These are phyloP conservation scores for Euzophera pinguis DNA, from an alignment of 2,888 invertebrate species.

Conservation along the genomic window DNA sequence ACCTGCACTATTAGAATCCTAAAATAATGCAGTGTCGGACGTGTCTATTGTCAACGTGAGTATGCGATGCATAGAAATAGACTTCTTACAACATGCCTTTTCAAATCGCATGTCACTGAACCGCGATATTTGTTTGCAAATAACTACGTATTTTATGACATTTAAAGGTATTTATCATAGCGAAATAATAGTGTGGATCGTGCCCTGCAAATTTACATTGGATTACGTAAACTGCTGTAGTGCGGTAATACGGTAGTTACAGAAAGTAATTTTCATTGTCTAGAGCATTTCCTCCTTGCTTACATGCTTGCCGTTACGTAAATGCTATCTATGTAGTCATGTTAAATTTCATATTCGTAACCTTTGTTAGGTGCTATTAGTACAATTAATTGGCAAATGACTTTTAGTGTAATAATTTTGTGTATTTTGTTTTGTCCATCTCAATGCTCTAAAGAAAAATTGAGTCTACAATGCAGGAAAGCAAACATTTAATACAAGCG, in stretches of 20 bases:
- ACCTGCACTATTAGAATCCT: slow-evolving; percentile 55
- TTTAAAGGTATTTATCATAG: slow-evolving; percentile 4
- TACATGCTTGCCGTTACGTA: slow-evolving; percentile 51
- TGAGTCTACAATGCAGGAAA: too few species aligned
- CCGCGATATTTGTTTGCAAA: not conserved
- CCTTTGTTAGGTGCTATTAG: not conserved
- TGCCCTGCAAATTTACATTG: slow-evolving; percentile 29
- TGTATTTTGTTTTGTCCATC: too few species aligned
- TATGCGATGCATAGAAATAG: slow-evolving; percentile 27
- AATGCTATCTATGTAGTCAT: slow-evolving; percentile 23
- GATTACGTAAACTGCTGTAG: slow-evolving; percentile 44
- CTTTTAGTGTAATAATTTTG: too few species aligned
- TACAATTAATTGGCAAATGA: not conserved
- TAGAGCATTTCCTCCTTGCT: slow-evolving; percentile 68
- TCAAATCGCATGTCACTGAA: slow-evolving; percentile 5
- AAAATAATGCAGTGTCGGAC: slow-evolving; percentile 47
- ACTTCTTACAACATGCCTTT: slow-evolving; percentile 9
- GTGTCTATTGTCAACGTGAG: slow-evolving; percentile 38
- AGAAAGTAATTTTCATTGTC: slow-evolving; percentile 70
- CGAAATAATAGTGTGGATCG: not conserved
- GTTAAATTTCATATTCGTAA: slow-evolving; percentile 15
- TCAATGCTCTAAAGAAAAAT: too few species aligned
- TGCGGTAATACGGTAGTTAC: slow-evolving; percentile 52
- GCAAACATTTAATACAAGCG: too few species aligned
- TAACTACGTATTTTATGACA: slow-evolving; percentile 5